These are phyloP conservation scores for Tamandua tetradactyla DNA, from an alignment of 2,797 vertebrate species.

Conservation along the genomic window DNA sequence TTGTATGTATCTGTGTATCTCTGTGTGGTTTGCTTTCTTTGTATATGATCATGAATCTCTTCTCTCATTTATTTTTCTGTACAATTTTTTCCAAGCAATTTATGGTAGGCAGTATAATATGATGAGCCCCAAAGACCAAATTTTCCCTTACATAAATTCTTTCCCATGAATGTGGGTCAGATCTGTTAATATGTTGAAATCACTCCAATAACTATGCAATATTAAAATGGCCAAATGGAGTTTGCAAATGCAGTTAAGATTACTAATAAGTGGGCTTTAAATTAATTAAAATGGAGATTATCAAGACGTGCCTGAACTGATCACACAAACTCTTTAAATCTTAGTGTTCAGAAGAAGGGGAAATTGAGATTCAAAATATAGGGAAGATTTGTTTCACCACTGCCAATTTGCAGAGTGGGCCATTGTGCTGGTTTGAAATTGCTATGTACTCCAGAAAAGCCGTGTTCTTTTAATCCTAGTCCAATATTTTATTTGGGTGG, in stretches of 20 bases:
- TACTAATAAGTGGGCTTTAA: neutral
- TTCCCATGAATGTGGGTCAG: neutral
- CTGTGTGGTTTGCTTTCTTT: neutral
- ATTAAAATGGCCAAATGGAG: neutral
- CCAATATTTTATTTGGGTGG: too few relatives aligned
- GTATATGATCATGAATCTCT: neutral
- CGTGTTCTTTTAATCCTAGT: too few relatives aligned
- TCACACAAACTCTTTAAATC: neutral
- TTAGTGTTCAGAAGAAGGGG: neutral
- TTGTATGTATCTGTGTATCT: neutral
- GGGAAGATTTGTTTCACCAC: neutral
- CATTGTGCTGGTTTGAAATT: too few relatives aligned
- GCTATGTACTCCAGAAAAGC: too few relatives aligned
- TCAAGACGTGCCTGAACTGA: neutral
- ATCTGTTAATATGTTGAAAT: neutral
- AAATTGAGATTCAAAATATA: neutral
- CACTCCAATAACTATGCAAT: neutral
- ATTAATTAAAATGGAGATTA: neutral
- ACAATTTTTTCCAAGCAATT: neutral
- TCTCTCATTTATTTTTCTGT: neutral
- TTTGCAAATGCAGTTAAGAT: neutral
- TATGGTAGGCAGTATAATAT: neutral
- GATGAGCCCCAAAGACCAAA: neutral
- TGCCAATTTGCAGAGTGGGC: neutral
- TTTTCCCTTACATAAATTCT: neutral